Percentiles rank a stretch among this genome's conserved stretches.
These are phyloP conservation scores for Pterois miles DNA, from an alignment of 2,797 vertebrate genomes.

Conservation along the genomic window DNA sequence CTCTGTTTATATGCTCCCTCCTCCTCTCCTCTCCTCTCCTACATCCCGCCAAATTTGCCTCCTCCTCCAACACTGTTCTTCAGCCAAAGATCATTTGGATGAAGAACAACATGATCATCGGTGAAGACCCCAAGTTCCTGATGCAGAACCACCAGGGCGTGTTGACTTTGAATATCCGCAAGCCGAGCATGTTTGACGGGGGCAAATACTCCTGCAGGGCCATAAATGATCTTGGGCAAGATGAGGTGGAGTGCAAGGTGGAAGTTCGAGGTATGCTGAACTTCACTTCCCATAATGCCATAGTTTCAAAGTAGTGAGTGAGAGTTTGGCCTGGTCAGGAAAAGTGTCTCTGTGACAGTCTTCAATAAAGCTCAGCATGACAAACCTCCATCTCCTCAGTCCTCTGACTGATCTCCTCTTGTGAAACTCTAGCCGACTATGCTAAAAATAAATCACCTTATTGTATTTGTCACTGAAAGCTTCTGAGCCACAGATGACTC, in stretches of 20 bases:
- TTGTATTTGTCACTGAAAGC: conserved; percentile 48
- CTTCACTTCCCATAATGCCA: background rate
- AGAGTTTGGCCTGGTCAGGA: background rate
- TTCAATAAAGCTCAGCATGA: conserved; percentile 43
- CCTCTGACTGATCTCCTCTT: conserved; percentile 25
- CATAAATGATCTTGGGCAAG: conserved; percentile 89
- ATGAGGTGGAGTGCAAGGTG: conserved; percentile 88
- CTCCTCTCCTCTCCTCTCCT: background rate
- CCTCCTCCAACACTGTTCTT: conserved; percentile 13
- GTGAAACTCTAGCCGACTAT: background rate
- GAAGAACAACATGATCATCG: conserved; percentile 91
- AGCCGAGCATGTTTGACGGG: conserved; percentile 89
- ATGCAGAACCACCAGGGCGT: conserved; percentile 92
- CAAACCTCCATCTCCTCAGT: conserved; percentile 44
- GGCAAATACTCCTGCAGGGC: conserved; percentile 92
- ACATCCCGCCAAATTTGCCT: background rate
- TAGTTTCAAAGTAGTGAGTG: background rate
- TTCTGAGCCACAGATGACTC: conserved; percentile 27
- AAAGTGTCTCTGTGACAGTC: conserved; percentile 15
- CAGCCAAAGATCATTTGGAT: conserved; percentile 93
- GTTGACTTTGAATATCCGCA: conserved; percentile 91
- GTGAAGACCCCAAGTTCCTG: conserved; percentile 89
- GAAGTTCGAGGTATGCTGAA: conserved; percentile 86
- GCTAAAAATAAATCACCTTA: conserved; percentile 51
- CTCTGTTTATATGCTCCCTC: conserved; percentile 16